Conservation (phyloP, 2,888 invertebrate genomes). For the Campaea margaritaria region DNA sequence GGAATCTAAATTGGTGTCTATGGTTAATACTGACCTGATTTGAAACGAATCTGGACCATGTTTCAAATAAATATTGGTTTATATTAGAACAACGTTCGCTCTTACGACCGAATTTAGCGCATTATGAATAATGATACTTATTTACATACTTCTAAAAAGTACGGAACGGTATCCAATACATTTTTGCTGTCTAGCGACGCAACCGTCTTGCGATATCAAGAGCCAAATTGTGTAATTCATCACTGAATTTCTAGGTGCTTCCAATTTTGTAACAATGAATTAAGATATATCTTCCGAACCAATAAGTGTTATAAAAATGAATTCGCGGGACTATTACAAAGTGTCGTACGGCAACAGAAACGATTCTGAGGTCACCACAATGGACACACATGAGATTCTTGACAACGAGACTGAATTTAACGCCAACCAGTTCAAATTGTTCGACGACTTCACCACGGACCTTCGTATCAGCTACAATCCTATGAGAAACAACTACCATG, state of each 20-base stretch:
- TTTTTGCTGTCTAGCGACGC: conserved; percentile 48
- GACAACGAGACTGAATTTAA: conserved; percentile 81
- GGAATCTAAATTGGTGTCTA: conserved; percentile 55
- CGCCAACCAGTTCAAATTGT: conserved; percentile 80
- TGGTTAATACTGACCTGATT: conserved; percentile 65
- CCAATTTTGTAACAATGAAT: conserved; percentile 43
- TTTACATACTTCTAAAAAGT: conserved; percentile 31
- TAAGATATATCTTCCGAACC: conserved; percentile 32
- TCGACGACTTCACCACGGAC: conserved; percentile 80
- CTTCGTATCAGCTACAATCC: conserved; percentile 73
- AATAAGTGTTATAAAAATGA: conserved; percentile 61
- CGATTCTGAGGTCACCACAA: conserved; percentile 55
- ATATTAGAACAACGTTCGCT: conserved; percentile 29
- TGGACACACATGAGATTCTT: conserved; percentile 63
- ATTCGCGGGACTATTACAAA: conserved; percentile 74
- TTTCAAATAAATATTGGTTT: conserved; percentile 33
- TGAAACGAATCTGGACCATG: conserved; percentile 47
- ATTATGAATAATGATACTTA: conserved; percentile 28
- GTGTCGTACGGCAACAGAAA: conserved; percentile 65
- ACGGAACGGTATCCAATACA: conserved; percentile 69
- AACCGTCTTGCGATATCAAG: conserved; percentile 42
- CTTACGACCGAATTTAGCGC: conserved; percentile 18
- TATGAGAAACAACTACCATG: conserved; percentile 66
- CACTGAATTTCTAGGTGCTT: conserved; percentile 42
- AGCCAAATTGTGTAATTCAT: conserved; percentile 28